Evolutionary conservation across 2,888 invertebrate genomes (phyloP), one percentile per base, ranked within the genome.

Genomic region (Mythimna vitellina): DNA sequence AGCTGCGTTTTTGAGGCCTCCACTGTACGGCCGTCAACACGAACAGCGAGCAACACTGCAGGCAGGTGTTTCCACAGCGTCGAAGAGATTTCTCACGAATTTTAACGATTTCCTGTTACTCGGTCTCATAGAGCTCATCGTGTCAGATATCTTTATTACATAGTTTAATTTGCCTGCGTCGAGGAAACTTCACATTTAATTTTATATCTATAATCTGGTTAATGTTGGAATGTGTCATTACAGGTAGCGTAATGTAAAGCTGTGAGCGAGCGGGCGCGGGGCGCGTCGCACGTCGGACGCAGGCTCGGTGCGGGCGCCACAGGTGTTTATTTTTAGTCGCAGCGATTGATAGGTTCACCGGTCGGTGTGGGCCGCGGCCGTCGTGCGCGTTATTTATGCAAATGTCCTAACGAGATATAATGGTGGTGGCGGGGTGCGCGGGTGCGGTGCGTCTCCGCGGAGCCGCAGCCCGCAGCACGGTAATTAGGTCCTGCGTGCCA

Each of bases 361-460:
- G 88, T 79, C 87, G 88, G 93, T 92, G 93, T 92, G 91, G 92
- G 92, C 90, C 83, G 92, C 86, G 89, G 89, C 89, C 89, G 90
- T 90, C 87, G 89, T 88, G 89, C 91, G 92, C 89, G 92, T 93
- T 95, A 94, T 95, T 95, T 95, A 96, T 96, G 96, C 94, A 95
- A 96, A 96, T 95, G 93, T 90, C 91, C 93, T 96, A 96, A 96
- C 95, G 95, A 96, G 94, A 94, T 90, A 91, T 95, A 95, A 95
- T 95, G 90, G 92, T 90, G 91, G 92, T 75, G 88, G 90, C 87
- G 91, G 90, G 89, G 91, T 87, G 90, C 87, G 90, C 90, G 90
- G 91, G 90, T 86, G 92, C 92, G 86, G 92, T 91, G 60, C 60
- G 86, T 89, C 92, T 91, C 88, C 84, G 89, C 89, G 86, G 70